phyloP scores from a whole-genome alignment of 2,888 invertebrate genomes.

The Thumatha senex region DNA sequence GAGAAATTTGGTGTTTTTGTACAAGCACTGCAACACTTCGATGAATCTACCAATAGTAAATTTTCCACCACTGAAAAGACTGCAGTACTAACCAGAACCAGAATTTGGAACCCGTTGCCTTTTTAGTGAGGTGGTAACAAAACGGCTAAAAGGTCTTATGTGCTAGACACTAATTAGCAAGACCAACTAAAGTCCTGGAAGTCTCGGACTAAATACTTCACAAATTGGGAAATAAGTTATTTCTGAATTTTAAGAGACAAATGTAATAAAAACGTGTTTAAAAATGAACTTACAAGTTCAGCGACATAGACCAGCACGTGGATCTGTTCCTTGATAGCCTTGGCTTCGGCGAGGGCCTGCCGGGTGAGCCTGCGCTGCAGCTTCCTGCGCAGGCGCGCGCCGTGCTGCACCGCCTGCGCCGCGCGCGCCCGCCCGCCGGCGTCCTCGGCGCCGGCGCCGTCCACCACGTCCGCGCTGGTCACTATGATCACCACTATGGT shows the following conservation, averaged over 20 bases:
- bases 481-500: conserved; percentile 75
- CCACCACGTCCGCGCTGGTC: conserved; percentile 59
- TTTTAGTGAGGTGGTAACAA: too few species aligned
- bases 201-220: too few species aligned
- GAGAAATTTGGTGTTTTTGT: too few species aligned
- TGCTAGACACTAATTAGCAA: too few species aligned
- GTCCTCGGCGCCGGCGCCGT: conserved; percentile 48
- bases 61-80: background rate
- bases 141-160: too few species aligned
- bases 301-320: conserved; percentile 90
- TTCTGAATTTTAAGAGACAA: too few species aligned
- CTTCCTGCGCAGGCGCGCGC: conserved; percentile 89
- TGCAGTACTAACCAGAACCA: too few species aligned
- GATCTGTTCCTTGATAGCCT: conserved; percentile 91
- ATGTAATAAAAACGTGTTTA: too few species aligned
- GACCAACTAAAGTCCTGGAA: too few species aligned
- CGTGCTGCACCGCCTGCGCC: conserved; percentile 90
- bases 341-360: conserved; percentile 90
- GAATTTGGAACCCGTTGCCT: too few species aligned
- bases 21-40: too few species aligned
- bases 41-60: background rate
- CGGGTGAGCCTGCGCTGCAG: conserved; percentile 89
- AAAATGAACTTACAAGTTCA: conserved; percentile 85
- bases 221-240: too few species aligned
- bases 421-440: conserved; percentile 82